Evolutionary conservation across 2,888 invertebrate genomes (phyloP).

Genomic region (Limenitis camilla): DNA sequence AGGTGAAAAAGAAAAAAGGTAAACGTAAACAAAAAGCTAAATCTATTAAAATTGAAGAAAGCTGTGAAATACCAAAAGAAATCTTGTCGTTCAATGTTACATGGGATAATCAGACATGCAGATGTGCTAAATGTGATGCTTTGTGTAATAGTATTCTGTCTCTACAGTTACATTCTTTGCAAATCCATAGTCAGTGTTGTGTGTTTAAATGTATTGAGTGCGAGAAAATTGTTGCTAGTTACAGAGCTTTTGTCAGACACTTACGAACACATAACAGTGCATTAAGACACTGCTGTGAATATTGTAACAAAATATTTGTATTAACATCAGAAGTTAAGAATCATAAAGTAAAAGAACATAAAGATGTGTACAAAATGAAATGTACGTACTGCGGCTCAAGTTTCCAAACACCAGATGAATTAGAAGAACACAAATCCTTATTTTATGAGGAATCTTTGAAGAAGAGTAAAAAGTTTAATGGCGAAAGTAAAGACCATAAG

Average conservation of each 20-base stretch:
- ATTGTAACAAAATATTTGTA: constrained; percentile 48
- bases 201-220: constrained; percentile 60
- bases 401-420: constrained; percentile 45
- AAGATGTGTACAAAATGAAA: constrained; percentile 31
- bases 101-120: constrained; percentile 58
- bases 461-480: constrained; percentile 17
- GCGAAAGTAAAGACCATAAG: constrained; percentile 37
- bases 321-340: constrained; percentile 41
- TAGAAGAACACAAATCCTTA: constrained; percentile 50
- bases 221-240: constrained; percentile 44
- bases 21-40: constrained; percentile 30
- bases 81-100: constrained; percentile 32
- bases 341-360: constrained; percentile 41
- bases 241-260: constrained; percentile 51
- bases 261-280: constrained; percentile 49
- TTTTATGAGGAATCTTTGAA: constrained; percentile 38
- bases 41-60: constrained; percentile 13
- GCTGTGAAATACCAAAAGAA: constrained; percentile 23
- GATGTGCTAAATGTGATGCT: constrained; percentile 59
- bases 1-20: constrained; percentile 40
- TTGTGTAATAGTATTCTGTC: constrained; percentile 54
- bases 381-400: constrained; percentile 52
- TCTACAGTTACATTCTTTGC: constrained; percentile 52
- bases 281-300: constrained; percentile 55
- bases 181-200: constrained; percentile 57